Percentiles rank a stretch among this genome's conserved stretches.
phyloP scores from a whole-genome alignment of 2,113 vertebrate genomes.

The Tyrannus savana region DNA sequence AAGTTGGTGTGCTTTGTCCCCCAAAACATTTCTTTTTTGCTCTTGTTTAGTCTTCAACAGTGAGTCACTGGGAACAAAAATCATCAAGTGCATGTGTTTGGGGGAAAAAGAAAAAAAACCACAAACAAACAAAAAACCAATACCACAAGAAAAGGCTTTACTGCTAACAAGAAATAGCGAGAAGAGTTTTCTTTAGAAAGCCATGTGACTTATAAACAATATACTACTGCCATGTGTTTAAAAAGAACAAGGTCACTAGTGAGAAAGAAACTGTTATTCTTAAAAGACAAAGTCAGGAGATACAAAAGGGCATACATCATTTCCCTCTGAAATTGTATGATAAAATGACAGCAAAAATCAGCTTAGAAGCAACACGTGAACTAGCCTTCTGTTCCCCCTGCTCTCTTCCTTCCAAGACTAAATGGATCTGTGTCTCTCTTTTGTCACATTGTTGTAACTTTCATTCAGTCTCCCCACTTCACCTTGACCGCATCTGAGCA shows the following conservation, averaged over 20 bases:
- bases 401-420: slow-evolving; percentile 52
- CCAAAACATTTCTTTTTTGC: background rate
- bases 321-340: slow-evolving; percentile 69
- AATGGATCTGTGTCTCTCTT: slow-evolving; percentile 66
- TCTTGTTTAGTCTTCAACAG: background rate
- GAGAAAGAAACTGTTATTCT: slow-evolving; percentile 68
- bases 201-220: slow-evolving; percentile 33
- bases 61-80: background rate
- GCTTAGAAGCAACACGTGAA: slow-evolving; percentile 51
- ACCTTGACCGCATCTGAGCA: slow-evolving; percentile 60
- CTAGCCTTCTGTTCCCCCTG: slow-evolving; percentile 63
- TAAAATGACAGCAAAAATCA: slow-evolving; percentile 67
- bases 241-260: slow-evolving; percentile 32
- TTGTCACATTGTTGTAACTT: slow-evolving; percentile 71
- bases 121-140: background rate
- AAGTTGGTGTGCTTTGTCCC: background rate
- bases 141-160: background rate
- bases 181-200: background rate
- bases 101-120: background rate
- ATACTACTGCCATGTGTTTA: slow-evolving; percentile 1
- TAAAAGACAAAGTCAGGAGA: slow-evolving; percentile 68
- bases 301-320: slow-evolving; percentile 72
- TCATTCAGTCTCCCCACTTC: slow-evolving; percentile 56
- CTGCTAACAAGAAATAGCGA: background rate
- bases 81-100: background rate